These are phyloP conservation scores for Neuroterus valhalla DNA, from an alignment of 1,140 invertebrate species.

Conservation along the genomic window DNA sequence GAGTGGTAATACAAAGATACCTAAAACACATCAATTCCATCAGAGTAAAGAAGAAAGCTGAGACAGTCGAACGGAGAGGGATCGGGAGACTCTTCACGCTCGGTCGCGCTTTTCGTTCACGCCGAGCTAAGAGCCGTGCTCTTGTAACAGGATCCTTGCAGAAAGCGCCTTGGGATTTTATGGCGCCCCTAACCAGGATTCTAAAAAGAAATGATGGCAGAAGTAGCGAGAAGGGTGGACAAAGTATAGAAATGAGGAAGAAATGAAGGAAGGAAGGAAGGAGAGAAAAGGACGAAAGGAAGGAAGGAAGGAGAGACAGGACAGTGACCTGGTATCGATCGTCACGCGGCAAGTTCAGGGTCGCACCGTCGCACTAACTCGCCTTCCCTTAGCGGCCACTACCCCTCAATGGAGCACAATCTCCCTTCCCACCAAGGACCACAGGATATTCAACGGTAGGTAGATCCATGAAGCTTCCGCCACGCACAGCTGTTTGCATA, in stretches of 20 bases:
- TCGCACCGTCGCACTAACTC: constrained; percentile 64
- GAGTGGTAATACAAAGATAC: too few relatives aligned
- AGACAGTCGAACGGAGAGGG: too few relatives aligned
- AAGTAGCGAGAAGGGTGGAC: constrained; percentile 17
- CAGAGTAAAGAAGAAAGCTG: too few relatives aligned
- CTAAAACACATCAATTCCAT: too few relatives aligned
- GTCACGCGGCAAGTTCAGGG: constrained; percentile 68
- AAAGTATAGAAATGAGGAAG: constrained; percentile 39
- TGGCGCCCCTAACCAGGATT: constrained; percentile 55
- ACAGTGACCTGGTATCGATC: constrained; percentile 70
- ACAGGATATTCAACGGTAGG: constrained; percentile 49
- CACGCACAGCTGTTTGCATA: constrained; percentile 70
- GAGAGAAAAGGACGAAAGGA: constrained; percentile 42
- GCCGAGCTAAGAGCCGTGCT: constrained; percentile 57
- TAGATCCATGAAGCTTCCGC: constrained; percentile 57
- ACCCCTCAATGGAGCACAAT: constrained; percentile 49
- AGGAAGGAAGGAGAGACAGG: constrained; percentile 48
- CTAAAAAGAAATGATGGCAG: constrained; percentile 41
- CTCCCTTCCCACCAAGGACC: constrained; percentile 39
- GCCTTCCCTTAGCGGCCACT: constrained; percentile 44
- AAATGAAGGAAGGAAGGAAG: constrained; percentile 48
- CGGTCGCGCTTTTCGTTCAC: constrained; percentile 63
- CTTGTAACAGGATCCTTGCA: constrained; percentile 63
- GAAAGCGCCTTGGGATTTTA: constrained; percentile 66
- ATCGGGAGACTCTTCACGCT: constrained; percentile 5